Evolutionary conservation across 2,113 vertebrate genomes (phyloP).

Genomic region (Heteronetta atricapilla): DNA sequence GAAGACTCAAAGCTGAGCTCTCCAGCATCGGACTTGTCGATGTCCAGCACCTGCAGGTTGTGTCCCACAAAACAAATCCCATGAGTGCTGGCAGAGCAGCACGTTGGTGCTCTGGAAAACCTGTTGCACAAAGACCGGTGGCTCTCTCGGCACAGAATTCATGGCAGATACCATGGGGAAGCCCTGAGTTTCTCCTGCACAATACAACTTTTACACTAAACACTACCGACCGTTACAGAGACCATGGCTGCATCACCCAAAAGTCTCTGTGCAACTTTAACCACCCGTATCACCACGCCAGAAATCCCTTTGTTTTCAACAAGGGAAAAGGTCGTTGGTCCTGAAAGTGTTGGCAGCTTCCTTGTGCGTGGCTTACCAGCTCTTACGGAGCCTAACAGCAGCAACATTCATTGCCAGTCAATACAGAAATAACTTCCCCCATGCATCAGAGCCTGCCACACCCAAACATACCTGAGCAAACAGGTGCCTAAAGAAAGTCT

Average conservation of each 20-base stretch:
- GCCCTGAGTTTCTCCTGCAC: rapidly evolving
- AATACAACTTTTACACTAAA: neutral
- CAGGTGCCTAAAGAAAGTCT: constrained; percentile 93
- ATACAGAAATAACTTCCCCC: neutral
- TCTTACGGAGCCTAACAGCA: neutral
- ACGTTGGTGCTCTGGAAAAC: neutral
- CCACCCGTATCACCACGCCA: neutral
- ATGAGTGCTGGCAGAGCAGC: neutral
- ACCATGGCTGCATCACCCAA: neutral
- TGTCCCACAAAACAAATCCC: neutral
- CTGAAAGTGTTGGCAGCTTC: neutral
- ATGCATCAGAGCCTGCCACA: neutral
- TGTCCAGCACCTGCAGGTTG: constrained; percentile 86
- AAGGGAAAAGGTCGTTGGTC: neutral
- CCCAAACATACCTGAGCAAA: constrained; percentile 86
- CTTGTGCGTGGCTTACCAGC: neutral
- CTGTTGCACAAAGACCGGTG: neutral
- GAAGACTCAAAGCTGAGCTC: constrained; percentile 77
- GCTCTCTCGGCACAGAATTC: neutral
- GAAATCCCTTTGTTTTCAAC: neutral
- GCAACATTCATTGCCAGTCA: neutral
- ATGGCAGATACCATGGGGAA: neutral
- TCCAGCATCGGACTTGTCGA: constrained; percentile 82
- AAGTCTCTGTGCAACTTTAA: neutral
- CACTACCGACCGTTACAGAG: neutral